Conservation (phyloP, 2,888 invertebrate species). For the Boloria selene region DNA sequence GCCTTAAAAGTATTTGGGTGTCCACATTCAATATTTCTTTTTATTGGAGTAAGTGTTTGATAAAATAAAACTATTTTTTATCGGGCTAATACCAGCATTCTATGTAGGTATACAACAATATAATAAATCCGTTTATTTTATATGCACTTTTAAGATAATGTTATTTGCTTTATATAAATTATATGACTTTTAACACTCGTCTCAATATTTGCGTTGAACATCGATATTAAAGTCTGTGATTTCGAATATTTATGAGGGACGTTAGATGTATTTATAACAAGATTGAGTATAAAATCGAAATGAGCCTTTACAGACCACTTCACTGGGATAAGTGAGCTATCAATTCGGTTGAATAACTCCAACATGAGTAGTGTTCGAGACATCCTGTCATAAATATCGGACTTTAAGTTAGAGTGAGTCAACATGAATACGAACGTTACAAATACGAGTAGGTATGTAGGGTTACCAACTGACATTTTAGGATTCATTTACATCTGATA, state of each 20-base stretch:
- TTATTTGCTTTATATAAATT: background rate
- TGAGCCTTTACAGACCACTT: constrained; percentile 27
- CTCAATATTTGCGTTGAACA: background rate
- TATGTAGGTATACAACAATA: background rate
- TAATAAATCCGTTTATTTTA: too few relatives aligned
- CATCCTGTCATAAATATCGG: constrained; percentile 37
- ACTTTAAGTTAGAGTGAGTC: constrained; percentile 27
- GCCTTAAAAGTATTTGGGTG: constrained; percentile 34
- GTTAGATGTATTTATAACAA: constrained; percentile 35
- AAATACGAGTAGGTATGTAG: constrained; percentile 26
- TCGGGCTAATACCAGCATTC: background rate
- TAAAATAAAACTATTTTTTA: constrained; percentile 1
- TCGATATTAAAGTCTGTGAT: constrained; percentile 13
- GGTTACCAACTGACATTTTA: constrained; percentile 2
- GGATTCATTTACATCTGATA: background rate
- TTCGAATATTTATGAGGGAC: constrained; percentile 21
- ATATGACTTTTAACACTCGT: background rate
- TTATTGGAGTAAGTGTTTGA: constrained; percentile 25
- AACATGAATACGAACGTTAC: constrained; percentile 31
- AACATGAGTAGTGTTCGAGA: constrained; percentile 33
- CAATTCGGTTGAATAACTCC: constrained; percentile 47
- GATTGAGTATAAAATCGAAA: constrained; percentile 33
- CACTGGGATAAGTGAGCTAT: constrained; percentile 37
- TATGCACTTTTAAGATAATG: too few relatives aligned
- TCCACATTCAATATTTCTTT: constrained; percentile 25